Base-by-base conservation (phyloP, 37 sponge, comb jelly and placozoan species). In the Cladorhizidae sp. region DNA sequence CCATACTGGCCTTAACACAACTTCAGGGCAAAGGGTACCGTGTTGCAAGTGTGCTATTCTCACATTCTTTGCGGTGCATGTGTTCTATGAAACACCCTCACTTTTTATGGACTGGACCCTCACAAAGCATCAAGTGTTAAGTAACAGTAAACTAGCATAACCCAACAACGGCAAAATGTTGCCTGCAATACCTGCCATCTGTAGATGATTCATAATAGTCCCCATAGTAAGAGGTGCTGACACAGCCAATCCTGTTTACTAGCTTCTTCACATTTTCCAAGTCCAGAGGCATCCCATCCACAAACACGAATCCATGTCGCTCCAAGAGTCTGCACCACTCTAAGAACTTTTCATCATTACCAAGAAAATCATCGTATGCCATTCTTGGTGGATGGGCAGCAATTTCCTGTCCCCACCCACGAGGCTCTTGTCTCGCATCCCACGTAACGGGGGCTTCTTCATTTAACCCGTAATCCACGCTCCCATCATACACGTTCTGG, bases 271-370 rank as follows among this genome's bases (percentile, higher is more conserved):
- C 40, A 11, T 29, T 36, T 0, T 78, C 78, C 2, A 38, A 18
- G 14, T 40, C 56, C 26, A 40, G 28, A 26, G 78, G 78, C 22
- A 43, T 63, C 22, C 43, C 40, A 23, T 78, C 43, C 17, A 78
- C 64, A 62, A 78, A 63, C 23, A 63, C 61, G 1, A 78, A 64
- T 1, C 78, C 78, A 78, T 64, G 39, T 38, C 39, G 6, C 11
- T 29, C 64, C 26, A 64, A 41, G 65, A 63, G 31, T 40, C 39
- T 31, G 3, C 42, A 39, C 78, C 62, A 64, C 65, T 78, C 64
- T 65, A 78, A 61, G 11, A 78, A 42, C 12, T 25, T 64, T 40
- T 29, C 41, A 39, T 78, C 49, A 45, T 22, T 36, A 0, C n/a
- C 23, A 25, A 62, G n/a, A 17, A 64, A 35, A 23, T 61, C 65